A percentile compares a stretch with the other conserved stretches of the same genome.
Conservation (phyloP, 2,113 vertebrate species). For the Callorhinus ursinus region DNA sequence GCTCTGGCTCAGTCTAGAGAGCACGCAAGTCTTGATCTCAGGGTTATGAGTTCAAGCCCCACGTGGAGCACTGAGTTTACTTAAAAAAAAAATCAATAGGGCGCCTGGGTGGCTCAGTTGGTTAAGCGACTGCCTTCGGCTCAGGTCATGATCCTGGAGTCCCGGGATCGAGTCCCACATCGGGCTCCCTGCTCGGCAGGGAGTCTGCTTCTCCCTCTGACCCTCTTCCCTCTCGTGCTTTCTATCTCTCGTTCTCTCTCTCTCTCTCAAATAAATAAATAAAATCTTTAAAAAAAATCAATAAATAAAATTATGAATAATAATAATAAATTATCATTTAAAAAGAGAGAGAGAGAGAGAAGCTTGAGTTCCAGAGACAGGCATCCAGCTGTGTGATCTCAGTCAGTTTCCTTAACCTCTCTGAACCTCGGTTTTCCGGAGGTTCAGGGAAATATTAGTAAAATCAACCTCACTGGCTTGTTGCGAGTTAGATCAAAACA, state of each 20-base stretch:
- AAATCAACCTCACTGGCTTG: neutral
- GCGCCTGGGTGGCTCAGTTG: too few species aligned
- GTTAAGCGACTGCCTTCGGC: too few species aligned
- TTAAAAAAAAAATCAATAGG: neutral
- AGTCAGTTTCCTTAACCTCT: neutral
- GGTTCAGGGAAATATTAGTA: neutral
- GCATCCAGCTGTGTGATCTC: neutral
- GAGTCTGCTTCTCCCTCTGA: too few species aligned
- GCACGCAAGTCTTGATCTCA: neutral
- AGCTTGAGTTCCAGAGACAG: neutral
- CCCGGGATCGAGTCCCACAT: too few species aligned
- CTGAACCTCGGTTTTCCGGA: neutral
- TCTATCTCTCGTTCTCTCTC: too few species aligned
- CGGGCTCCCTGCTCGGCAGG: too few species aligned
- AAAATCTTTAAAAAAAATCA: neutral
- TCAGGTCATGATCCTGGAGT: too few species aligned
- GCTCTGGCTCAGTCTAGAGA: neutral
- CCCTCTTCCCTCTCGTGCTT: too few species aligned
- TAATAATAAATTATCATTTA: neutral
- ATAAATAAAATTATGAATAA: neutral
- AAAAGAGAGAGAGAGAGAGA: neutral
- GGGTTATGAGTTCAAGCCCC: neutral
- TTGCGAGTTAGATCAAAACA: neutral
- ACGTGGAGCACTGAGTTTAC: neutral
- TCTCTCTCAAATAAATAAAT: too few species aligned